Evolutionary conservation across 2,797 vertebrate genomes (phyloP).

Genomic region (Gallinago nigripennis): DNA sequence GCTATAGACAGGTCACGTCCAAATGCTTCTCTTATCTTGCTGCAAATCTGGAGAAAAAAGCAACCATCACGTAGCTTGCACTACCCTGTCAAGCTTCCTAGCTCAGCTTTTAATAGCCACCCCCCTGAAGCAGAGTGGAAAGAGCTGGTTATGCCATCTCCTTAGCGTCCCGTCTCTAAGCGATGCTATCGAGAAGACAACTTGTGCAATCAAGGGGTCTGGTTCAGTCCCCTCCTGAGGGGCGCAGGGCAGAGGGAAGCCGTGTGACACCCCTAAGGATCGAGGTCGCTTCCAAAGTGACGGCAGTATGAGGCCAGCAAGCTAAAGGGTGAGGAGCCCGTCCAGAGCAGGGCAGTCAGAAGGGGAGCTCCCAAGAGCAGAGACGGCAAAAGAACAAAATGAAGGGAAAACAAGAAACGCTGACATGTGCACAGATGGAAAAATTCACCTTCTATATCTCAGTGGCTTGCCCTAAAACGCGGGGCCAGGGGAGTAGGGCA

Average conservation of each 20-base stretch:
- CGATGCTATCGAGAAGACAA: neutral
- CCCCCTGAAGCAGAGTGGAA: neutral
- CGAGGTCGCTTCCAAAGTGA: rapidly evolving
- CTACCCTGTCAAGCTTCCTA: neutral
- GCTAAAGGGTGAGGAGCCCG: neutral
- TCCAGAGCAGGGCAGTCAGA: neutral
- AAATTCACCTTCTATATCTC: neutral
- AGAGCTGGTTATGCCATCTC: neutral
- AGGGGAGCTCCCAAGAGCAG: neutral
- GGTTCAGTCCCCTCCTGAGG: neutral
- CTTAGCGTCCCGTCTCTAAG: neutral
- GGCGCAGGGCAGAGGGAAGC: neutral
- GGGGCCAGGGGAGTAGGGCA: neutral
- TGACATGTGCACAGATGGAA: rapidly evolving
- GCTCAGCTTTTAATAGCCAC: neutral
- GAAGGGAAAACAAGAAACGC: neutral
- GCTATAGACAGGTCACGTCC: neutral
- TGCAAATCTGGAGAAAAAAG: neutral
- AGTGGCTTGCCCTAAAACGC: neutral
- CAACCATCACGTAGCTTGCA: neutral
- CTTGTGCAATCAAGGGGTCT: neutral
- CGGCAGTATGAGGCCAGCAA: rapidly evolving
- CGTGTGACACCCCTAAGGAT: rapidly evolving
- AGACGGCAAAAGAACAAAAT: neutral
- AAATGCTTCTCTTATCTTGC: neutral